Conservation (phyloP, 2,888 invertebrate genomes). For the Limnephilus auricula region DNA sequence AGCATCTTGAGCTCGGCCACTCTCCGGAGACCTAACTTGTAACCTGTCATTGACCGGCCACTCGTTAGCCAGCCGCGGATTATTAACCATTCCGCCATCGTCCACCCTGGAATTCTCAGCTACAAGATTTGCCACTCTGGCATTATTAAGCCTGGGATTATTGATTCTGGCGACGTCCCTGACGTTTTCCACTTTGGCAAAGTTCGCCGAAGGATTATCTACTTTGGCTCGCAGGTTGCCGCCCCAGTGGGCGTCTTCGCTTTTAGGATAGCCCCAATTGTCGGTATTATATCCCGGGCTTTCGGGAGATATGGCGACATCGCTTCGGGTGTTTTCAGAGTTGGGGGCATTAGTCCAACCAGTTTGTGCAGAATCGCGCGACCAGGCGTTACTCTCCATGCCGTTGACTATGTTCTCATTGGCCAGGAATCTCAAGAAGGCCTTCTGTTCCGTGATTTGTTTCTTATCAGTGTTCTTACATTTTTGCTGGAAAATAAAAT, state of each 20-base stretch:
- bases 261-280: not conserved
- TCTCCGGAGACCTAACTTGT: not conserved
- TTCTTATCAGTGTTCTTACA: not conserved
- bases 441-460: not conserved
- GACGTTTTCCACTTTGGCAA: not conserved
- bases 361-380: not conserved
- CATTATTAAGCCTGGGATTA: not conserved
- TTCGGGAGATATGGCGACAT: not conserved
- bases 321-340: not conserved
- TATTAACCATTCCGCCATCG: not conserved
- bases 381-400: not conserved
- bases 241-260: not conserved
- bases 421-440: not conserved
- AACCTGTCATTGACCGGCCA: constrained; percentile 10
- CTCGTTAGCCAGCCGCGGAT: not conserved
- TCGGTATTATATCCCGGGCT: not conserved
- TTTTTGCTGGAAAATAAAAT: not conserved
- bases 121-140: not conserved
- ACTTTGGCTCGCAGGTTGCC: not conserved
- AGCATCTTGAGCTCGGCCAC: not conserved
- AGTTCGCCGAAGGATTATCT: not conserved
- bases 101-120: not conserved
- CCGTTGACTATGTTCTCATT: not conserved
- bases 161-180: constrained; percentile 1
- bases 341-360: not conserved